A percentile compares a stretch with the other conserved stretches of the same genome.
Evolutionary conservation across 2,888 invertebrate species (phyloP).

Genomic region (Ligdia adustata): DNA sequence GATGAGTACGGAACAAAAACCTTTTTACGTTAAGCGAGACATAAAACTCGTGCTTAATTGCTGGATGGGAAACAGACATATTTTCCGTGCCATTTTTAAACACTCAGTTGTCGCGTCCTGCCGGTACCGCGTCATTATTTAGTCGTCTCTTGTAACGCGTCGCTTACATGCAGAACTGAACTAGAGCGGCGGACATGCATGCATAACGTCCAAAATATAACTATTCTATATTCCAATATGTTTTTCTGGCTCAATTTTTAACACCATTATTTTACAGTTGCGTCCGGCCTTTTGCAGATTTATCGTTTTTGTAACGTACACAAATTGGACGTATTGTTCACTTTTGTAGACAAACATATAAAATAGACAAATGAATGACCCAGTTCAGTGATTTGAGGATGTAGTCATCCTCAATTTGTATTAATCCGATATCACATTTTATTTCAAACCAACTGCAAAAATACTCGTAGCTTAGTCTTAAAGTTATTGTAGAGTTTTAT

Average conservation of each 20-base stretch:
- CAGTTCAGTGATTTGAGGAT: no score
- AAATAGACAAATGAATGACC: no score
- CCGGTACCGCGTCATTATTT: conserved; percentile 54
- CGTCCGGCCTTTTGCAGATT: no score
- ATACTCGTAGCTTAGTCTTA: no score
- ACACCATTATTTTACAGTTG: no score
- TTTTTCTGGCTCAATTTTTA: not conserved
- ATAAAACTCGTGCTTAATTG: conserved; percentile 28
- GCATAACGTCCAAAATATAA: conserved; percentile 24
- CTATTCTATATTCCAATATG: conserved; percentile 3
- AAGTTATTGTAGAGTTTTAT: no score
- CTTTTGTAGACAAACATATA: no score
- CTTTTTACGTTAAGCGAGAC: conserved; percentile 9
- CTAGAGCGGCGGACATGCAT: conserved; percentile 34
- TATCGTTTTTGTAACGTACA: no score
- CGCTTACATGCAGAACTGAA: conserved; percentile 49
- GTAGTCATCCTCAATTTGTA: no score
- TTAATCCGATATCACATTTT: no score
- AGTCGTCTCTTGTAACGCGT: conserved; percentile 52
- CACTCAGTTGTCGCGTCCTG: conserved; percentile 43
- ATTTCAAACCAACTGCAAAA: no score
- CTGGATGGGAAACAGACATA: conserved; percentile 32
- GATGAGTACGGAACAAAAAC: not conserved
- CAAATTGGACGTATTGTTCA: no score
- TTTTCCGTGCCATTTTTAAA: conserved; percentile 38